phyloP scores from a whole-genome alignment of 2,888 invertebrate genomes.

The Lycaena phlaeas region DNA sequence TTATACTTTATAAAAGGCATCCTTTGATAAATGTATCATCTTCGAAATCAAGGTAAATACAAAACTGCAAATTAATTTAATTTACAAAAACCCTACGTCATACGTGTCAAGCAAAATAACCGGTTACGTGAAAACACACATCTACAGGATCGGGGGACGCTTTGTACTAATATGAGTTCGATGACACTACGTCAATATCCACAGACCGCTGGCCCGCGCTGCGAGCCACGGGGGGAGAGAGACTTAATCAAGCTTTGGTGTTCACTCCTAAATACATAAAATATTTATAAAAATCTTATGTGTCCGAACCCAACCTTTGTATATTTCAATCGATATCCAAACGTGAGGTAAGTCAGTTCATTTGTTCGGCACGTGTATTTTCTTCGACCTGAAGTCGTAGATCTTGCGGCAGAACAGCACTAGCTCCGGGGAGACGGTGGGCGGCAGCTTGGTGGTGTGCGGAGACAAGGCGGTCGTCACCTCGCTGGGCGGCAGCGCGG shows the following conservation, averaged over 20 bases:
- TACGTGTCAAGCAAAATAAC: constrained; percentile 53
- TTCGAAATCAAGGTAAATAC: constrained; percentile 34
- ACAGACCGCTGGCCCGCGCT: background rate
- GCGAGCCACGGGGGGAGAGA: background rate
- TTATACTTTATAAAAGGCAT: constrained; percentile 66
- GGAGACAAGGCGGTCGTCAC: constrained; percentile 57
- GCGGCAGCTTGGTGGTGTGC: constrained; percentile 77
- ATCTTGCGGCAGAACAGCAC: constrained; percentile 94
- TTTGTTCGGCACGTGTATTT: constrained; percentile 71
- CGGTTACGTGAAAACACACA: constrained; percentile 42
- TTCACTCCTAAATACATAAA: constrained; percentile 26
- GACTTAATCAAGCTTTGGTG: constrained; percentile 35
- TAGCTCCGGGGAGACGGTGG: constrained; percentile 80
- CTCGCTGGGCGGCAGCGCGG: constrained; percentile 75
- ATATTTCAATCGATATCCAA: constrained; percentile 28
- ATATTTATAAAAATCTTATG: constrained; percentile 18
- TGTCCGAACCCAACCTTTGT: too few relatives aligned
- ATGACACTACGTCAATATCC: constrained; percentile 21
- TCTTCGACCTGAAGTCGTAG: constrained; percentile 94
- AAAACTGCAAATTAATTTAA: constrained; percentile 53
- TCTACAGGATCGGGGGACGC: constrained; percentile 47
- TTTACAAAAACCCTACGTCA: constrained; percentile 47
- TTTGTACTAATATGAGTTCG: constrained; percentile 56
- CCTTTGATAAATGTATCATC: constrained; percentile 53
- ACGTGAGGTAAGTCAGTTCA: constrained; percentile 29